phyloP scores from a whole-genome alignment of 1,140 invertebrate genomes.

The Drosophila teissieri region DNA sequence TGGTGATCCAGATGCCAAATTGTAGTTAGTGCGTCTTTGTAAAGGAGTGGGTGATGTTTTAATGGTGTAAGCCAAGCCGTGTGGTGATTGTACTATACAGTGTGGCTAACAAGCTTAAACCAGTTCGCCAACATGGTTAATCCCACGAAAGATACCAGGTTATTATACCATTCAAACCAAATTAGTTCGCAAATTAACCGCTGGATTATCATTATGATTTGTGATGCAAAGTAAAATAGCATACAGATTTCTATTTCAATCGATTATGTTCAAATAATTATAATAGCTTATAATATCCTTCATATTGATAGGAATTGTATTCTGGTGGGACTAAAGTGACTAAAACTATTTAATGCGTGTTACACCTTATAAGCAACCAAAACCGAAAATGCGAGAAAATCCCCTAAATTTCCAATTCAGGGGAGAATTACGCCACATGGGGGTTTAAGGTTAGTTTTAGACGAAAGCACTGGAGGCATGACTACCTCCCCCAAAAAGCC shows the following conservation, averaged over 20 bases:
- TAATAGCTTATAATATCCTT: no score
- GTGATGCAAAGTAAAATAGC: not conserved
- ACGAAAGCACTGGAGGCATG: conserved; percentile 18
- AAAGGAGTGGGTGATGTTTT: conserved; percentile 9
- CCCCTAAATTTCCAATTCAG: conserved; percentile 17
- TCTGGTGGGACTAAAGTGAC: no score
- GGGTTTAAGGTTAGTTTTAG: conserved; percentile 35
- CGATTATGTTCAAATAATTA: no score
- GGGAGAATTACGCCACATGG: conserved; percentile 4
- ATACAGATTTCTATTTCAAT: no score
- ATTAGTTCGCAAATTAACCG: not conserved
- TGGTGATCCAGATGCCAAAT: conserved; percentile 2
- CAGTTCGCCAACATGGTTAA: conserved; percentile 18
- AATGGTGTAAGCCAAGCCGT: conserved; percentile 8
- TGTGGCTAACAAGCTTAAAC: conserved; percentile 6
- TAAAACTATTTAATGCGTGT: not conserved
- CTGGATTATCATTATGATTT: not conserved
- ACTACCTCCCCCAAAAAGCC: conserved; percentile 18
- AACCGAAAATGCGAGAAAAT: not conserved
- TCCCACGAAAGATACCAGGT: conserved; percentile 1
- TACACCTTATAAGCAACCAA: not conserved
- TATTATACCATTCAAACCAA: not conserved
- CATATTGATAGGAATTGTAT: not conserved
- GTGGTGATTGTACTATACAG: conserved; percentile 1
- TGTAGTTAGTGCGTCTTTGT: conserved; percentile 32